Conservation (phyloP, 2,888 invertebrate species). For the Syrphus vitripennis region DNA sequence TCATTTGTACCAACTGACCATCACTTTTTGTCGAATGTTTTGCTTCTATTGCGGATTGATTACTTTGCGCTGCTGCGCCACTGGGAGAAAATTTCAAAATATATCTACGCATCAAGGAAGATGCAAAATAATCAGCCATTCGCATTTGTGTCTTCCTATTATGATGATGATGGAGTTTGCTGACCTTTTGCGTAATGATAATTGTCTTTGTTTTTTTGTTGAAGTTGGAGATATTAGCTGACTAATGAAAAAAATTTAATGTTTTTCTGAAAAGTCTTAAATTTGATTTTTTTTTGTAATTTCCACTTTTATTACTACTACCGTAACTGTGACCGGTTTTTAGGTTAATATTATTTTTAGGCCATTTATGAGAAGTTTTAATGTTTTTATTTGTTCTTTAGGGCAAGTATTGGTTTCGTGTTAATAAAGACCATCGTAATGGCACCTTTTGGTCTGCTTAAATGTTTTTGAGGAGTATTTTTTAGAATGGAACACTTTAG, state of each 20-base stretch:
- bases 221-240: not conserved
- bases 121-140: not conserved
- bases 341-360: not conserved
- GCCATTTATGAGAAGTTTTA: not conserved
- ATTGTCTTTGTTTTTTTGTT: not conserved
- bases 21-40: not conserved
- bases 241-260: not conserved
- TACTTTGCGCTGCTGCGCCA: too few species aligned
- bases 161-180: not conserved
- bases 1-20: not conserved
- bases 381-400: not conserved
- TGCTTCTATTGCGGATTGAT: not conserved
- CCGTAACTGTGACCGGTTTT: not conserved
- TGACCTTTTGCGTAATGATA: constrained; percentile 8
- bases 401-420: not conserved
- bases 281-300: not conserved
- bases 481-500: too few species aligned
- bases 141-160: not conserved
- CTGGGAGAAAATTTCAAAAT: not conserved
- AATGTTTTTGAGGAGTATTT: too few species aligned
- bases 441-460: too few species aligned
- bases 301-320: not conserved
- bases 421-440: too few species aligned
- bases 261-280: not conserved
- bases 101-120: constrained; percentile 8